Evolutionary conservation across 2,888 invertebrate species (phyloP).

Genomic region (Micropterix aruncella): DNA sequence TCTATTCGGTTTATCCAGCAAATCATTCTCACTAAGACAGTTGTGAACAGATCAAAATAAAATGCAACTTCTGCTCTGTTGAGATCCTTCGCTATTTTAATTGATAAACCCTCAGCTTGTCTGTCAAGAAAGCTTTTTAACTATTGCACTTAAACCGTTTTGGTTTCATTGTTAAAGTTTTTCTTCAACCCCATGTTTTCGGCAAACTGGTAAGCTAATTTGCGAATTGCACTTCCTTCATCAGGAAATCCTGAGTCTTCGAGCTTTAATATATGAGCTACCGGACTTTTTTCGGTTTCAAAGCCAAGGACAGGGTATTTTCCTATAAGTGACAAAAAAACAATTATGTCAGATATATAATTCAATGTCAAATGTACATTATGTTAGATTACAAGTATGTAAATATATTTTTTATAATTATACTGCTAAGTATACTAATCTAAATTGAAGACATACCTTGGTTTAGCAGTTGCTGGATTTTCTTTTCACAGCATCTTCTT

Average conservation of each 20-base stretch:
- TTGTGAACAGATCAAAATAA: conserved; percentile 14
- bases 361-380: too few relatives aligned
- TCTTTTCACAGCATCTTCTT: conserved; percentile 12
- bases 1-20: conserved; percentile 14
- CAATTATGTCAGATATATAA: too few relatives aligned
- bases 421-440: too few relatives aligned
- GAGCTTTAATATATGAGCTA: conserved; percentile 11
- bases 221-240: conserved; percentile 11
- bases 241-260: conserved; percentile 11
- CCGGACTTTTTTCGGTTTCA: conserved; percentile 5
- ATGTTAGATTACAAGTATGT: too few relatives aligned
- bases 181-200: conserved; percentile 12
- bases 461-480: conserved; percentile 9
- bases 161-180: conserved; percentile 13
- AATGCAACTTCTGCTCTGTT: conserved; percentile 14
- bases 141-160: conserved; percentile 15
- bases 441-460: conserved; percentile 9
- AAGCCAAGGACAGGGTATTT: neutral
- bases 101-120: conserved; percentile 16
- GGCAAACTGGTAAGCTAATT: conserved; percentile 14
- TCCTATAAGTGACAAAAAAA: too few relatives aligned
- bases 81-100: conserved; percentile 13
- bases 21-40: conserved; percentile 13
- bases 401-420: too few relatives aligned
- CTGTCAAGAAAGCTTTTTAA: conserved; percentile 13